These are phyloP conservation scores for Taphrorychus bicolor DNA, from an alignment of 2,888 invertebrate genomes.

Conservation along the genomic window DNA sequence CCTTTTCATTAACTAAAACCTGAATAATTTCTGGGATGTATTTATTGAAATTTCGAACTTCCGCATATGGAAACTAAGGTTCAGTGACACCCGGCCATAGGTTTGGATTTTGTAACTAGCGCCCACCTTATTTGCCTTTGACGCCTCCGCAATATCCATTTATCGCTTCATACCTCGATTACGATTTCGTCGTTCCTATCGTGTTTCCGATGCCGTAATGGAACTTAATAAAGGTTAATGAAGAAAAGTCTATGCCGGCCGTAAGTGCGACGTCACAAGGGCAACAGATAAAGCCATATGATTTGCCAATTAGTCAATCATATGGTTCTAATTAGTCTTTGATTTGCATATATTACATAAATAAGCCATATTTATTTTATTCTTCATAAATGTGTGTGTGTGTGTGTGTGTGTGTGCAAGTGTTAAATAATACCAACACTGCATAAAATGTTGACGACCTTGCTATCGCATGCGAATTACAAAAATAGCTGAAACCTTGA, in stretches of 20 bases:
- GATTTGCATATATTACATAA: slow-evolving; percentile 26
- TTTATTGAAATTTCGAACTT: slow-evolving; percentile 28
- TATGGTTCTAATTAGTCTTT: slow-evolving; percentile 11
- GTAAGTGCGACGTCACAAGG: neutral
- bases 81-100: slow-evolving; percentile 47
- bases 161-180: slow-evolving; percentile 8
- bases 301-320: slow-evolving; percentile 25
- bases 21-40: neutral
- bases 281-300: slow-evolving; percentile 5
- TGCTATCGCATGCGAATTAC: slow-evolving; percentile 35
- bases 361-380: slow-evolving; percentile 22
- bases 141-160: slow-evolving; percentile 49
- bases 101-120: slow-evolving; percentile 52
- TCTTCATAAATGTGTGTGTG: slow-evolving; percentile 23
- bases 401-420: too few species aligned
- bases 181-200: neutral
- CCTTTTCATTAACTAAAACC: neutral
- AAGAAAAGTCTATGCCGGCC: neutral
- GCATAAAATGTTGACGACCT: slow-evolving; percentile 40
- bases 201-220: neutral
- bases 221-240: slow-evolving; percentile 6
- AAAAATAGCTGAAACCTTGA: slow-evolving; percentile 39
- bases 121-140: slow-evolving; percentile 48
- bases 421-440: slow-evolving; percentile 32
- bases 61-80: slow-evolving; percentile 31